Evolutionary conservation across 2,797 vertebrate species (phyloP), one percentile per base, ranked within the genome.

Genomic region (Catharus ustulatus): DNA sequence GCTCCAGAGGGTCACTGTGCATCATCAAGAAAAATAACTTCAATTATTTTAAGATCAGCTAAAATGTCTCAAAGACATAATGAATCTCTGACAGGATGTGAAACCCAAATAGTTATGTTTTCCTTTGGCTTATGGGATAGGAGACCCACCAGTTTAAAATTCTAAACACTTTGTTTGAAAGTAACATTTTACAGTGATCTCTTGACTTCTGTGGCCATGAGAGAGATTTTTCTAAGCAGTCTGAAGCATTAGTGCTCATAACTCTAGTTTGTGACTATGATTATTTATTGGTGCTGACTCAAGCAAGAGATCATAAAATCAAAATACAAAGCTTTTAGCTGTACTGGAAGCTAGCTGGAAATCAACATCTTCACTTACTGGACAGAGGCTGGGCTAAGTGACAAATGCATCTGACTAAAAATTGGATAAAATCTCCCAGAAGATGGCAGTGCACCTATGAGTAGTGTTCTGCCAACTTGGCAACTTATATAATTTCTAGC

Each of bases 361-460:
- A 88, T 49, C 43, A 75, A 23, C 77, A n/a, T 79, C 54, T 75
- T 75, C 34, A 32, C 40, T 81, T 13, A 46, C 34, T n/a, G 30
- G 34, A 32, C 42, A 87, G 63, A 78, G 86, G 45, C 13, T 66
- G 54, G 62, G 69, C 26, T 55, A 74, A 80, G 22, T 71, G 73
- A 51, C n/a, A 77, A 86, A 78, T 58, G 74, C 43, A 52, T 59
- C 40, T 59, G 36, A 59, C 46, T 85, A n/a, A 83, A 87, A 91
- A 29, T 21, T 63, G 38, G 55, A 69, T 57, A 63, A 62, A 42
- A 86, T 93, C 55, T 85, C 82, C 94, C 89, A 92, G 94, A 95
- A 96, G 84, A 87, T 91, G 94, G 91, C 94, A 96, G 79, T 94
- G 80, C 83, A 88, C 91, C n/a, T 84, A 36, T 81, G 45, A 78